Base-by-base conservation (phyloP, 1,140 invertebrate genomes). In the Bombus terrestris region DNA sequence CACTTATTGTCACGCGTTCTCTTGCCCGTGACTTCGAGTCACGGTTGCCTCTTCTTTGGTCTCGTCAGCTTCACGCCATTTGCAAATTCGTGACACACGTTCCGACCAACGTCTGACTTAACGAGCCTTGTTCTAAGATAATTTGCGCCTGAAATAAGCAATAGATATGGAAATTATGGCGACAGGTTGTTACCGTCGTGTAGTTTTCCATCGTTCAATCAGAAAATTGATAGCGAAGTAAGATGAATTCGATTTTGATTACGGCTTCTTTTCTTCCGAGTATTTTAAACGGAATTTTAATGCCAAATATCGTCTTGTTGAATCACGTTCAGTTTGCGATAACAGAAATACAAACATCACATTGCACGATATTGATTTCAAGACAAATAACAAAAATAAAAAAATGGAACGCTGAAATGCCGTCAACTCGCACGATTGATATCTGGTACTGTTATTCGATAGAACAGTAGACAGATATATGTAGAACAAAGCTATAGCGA, bases 1-100 rank as follows among this genome's bases (percentile, higher is more conserved):
- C 76, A 66, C 81, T 57, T 73, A 87, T 83, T 82, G 81, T 88
- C 72, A 43, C 80, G 80, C 59, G 41, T 62, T 66, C 87, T 87
- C 80, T 88, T 88, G 66, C 32, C 85, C 13, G 25, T 47, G 66
- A 59, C 37, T 82, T 72, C 62, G 72, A 53, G 57, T 82, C 86
- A 79, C 39, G 39, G 72, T 10, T 43, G 8, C 13, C 39, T 25
- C 41, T 74, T 47, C 41, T 32, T 22, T 12, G 10, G 1, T 22
- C 15, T 28, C 18, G 8, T 43, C 39, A 10, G 69, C 15, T n/a
- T 72, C n/a, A 9, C 28, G 6, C n/a, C 39, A 32, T 39, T 74
- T 37, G n/a, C 72, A 74, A 71, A 71, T 71, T 71, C 69, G 25
- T 28, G 69, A 71, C 69, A 39, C 9, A 37, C 37, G 25, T 41